Base-by-base conservation (phyloP, 2,113 vertebrate species). In the Cichladusa arquata region DNA sequence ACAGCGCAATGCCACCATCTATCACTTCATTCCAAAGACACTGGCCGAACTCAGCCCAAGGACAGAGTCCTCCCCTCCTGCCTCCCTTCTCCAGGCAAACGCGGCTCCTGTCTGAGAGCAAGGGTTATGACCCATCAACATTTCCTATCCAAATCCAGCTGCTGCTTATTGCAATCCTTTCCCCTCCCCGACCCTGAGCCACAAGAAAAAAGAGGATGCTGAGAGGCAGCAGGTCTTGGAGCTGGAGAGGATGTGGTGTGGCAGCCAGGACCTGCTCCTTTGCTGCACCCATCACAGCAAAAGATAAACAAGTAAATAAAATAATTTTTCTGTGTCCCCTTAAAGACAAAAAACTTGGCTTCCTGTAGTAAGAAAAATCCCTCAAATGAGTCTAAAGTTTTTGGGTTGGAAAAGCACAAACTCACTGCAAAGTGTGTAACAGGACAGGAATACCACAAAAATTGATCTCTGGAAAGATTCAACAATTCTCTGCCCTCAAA, bases 41-140 rank as follows among this genome's bases (percentile, higher is more conserved):
- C 0, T 0, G 38, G 38, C 40, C 34, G 0, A 60, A 56, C 34
- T 14, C 54, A 33, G 66, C 44, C 58, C 56, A 19, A 57, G 78
- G 61, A 71, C 61, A 57, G 20, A 19, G 19, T 33, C 50, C 71
- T 82, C 70, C 29, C 34, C 77, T 73, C 65, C 72, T 2, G 3
- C 57, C 8, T 36, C 79, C 56, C 82, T 45, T 56, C 48, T 42
- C 57, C 12, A 19, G 36, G 57, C 25, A 78, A 84, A 81, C 1
- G 10, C 16, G 4, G 36, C 44, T 94, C 65, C 61, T 33, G n/a
- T 17, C 69, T 57, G 36, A 1, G 17, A 51, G 34, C 38, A 36
- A 12, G 23, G 56, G 33, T 77, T 92, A 40, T 2, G 13, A 88
- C 54, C 77, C 53, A 56, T 0, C 8, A 47, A 42, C 3, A 3